Evolutionary conservation across 2,797 vertebrate species (phyloP).

Genomic region (Malacoctenus gilli): DNA sequence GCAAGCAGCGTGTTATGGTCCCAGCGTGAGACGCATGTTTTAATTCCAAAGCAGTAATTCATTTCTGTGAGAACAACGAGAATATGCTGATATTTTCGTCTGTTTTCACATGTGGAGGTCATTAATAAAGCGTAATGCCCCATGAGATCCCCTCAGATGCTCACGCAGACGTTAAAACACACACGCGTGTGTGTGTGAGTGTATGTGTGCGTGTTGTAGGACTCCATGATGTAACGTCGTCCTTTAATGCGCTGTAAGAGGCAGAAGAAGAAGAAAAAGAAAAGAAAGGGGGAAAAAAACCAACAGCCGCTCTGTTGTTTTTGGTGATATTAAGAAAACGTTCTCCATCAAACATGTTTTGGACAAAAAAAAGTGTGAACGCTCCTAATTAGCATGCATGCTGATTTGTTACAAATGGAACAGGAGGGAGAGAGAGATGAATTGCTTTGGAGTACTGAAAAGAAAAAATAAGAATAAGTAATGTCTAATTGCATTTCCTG

Average conservation of each 20-base stretch:
- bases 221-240: too few relatives aligned
- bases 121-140: constrained; percentile 68
- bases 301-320: neutral
- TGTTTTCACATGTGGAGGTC: constrained; percentile 62
- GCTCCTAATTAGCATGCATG: constrained; percentile 48
- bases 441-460: constrained; percentile 41
- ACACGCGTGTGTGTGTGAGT: too few relatives aligned
- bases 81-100: constrained; percentile 66
- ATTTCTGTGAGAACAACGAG: constrained; percentile 70
- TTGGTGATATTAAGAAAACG: constrained; percentile 11
- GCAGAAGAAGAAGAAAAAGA: constrained; percentile 7
- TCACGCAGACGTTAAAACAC: constrained; percentile 18
- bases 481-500: constrained; percentile 34
- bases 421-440: constrained; percentile 32
- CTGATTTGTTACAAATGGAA: constrained; percentile 45
- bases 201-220: too few relatives aligned
- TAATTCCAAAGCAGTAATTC: constrained; percentile 69
- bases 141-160: constrained; percentile 43
- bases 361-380: constrained; percentile 35
- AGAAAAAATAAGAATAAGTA: constrained; percentile 15
- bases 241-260: too few relatives aligned
- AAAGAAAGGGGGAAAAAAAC: fast-evolving
- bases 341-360: constrained; percentile 37
- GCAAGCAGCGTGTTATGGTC: constrained; percentile 59
- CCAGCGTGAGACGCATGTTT: constrained; percentile 67